Base-by-base conservation (phyloP, 1,140 invertebrate species). In the Drosophila ambigua region DNA sequence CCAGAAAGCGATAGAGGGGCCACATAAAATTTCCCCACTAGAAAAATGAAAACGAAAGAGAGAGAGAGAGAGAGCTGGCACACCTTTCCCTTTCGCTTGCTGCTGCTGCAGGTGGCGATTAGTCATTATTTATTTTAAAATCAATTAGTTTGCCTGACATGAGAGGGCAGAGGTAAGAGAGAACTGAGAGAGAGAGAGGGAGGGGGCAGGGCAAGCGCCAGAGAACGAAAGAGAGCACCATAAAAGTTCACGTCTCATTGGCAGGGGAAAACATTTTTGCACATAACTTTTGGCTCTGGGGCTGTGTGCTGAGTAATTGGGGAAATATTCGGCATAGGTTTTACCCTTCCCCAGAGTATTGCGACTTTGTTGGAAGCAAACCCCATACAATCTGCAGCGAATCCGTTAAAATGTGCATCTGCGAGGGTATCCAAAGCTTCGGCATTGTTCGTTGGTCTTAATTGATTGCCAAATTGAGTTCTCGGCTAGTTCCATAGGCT, bases 91-190 rank as follows among this genome's bases (percentile, higher is more conserved):
- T 75, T 78, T 50, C 49, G 51, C 26, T 59, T 59, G 28, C 49
- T 39, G 60, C 28, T 53, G 48, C 31, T 65, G 80, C 80, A 80
- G 80, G 76, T 80, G 83, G 83, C 83, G 83, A 87, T 87, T 87
- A 87, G 83, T 87, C 83, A 87, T 88, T 88, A 88, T 88, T 87
- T 87, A 87, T 87, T 87, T 87, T 87, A 77, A 77, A 87, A 87
- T 87, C 83, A 87, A 87, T 87, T 87, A 87, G 79, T 82, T 87
- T 79, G 63, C 79, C 75, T 78, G 77, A 74, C 66, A 64, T 72
- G 51, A 68, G 49, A 68, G 64, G 48, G 51, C 64, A 57, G 35
- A 39, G 66, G 64, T 31, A 54, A 44, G n/a, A 41, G 51, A 39
- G 35, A 57, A 57, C 35, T 72, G 58, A 44, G 8, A 13, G 5